Percentiles rank a stretch among this genome's conserved stretches.
phyloP scores from a whole-genome alignment of 2,113 vertebrate species.

The Scomber scombrus region DNA sequence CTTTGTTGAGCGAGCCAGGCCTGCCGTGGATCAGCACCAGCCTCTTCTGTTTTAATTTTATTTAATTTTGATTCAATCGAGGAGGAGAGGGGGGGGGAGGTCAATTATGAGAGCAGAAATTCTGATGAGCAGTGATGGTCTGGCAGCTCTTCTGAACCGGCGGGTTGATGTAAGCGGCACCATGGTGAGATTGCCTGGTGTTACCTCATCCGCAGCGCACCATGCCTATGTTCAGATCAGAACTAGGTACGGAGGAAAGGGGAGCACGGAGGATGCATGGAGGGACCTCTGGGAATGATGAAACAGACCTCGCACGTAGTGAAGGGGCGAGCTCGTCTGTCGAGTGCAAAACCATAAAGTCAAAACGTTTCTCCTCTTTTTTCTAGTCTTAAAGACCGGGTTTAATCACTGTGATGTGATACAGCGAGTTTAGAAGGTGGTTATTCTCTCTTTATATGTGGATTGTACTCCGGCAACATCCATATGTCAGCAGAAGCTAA shows the following conservation, averaged over 20 bases:
- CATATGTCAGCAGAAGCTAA: too few relatives aligned
- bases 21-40: conserved; percentile 34
- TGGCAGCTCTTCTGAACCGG: conserved; percentile 65
- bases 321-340: conserved; percentile 35
- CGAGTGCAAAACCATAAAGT: conserved; percentile 32
- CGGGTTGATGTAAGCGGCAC: conserved; percentile 73
- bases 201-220: conserved; percentile 74
- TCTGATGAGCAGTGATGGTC: conserved; percentile 57
- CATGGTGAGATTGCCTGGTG: conserved; percentile 68
- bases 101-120: conserved; percentile 65
- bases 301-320: conserved; percentile 66
- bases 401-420: not conserved
- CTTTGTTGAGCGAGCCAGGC: conserved; percentile 59
- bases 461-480: not conserved
- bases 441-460: not conserved
- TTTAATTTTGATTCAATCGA: conserved; percentile 56
- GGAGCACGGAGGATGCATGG: conserved; percentile 48
- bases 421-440: not conserved
- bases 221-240: conserved; percentile 52
- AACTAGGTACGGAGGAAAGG: conserved; percentile 69
- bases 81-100: conserved; percentile 14
- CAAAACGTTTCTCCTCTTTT: conserved; percentile 31
- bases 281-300: conserved; percentile 72
- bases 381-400: not conserved
- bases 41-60: conserved; percentile 50